Evolutionary conservation across 2,888 invertebrate genomes (phyloP).

Genomic region (Megalurothrips usitatus): DNA sequence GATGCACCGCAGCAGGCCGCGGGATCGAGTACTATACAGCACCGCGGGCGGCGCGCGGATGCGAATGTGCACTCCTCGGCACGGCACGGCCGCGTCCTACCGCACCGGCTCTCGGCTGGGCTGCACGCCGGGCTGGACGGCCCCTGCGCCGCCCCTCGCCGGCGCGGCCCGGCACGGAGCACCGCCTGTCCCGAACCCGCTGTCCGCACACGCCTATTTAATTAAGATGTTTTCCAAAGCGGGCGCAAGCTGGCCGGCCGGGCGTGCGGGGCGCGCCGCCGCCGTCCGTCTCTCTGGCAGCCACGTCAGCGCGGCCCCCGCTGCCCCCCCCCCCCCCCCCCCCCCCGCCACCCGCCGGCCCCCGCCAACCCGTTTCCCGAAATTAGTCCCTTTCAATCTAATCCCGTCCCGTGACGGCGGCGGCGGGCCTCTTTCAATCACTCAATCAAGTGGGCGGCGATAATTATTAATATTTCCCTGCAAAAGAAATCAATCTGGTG

Average conservation of each 20-base stretch:
- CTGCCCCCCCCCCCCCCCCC: no score
- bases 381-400: constrained; percentile 25
- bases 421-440: constrained; percentile 11
- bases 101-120: background rate
- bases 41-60: no score
- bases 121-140: background rate
- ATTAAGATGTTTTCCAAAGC: constrained; percentile 9
- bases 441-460: constrained; percentile 13
- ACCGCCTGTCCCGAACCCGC: no score
- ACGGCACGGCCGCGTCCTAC: background rate
- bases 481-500: constrained; percentile 11
- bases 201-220: background rate
- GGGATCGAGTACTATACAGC: no score
- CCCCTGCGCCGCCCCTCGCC: background rate
- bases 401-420: background rate
- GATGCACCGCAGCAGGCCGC: no score
- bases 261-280: background rate
- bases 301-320: no score
- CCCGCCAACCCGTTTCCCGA: background rate
- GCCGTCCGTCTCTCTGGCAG: background rate
- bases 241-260: background rate
- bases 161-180: background rate
- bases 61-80: no score
- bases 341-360: no score
- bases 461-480: constrained; percentile 17